Evolutionary conservation across 2,888 invertebrate species (phyloP), one percentile per base, ranked within the genome.

Genomic region (Falcaria lacertinaria): DNA sequence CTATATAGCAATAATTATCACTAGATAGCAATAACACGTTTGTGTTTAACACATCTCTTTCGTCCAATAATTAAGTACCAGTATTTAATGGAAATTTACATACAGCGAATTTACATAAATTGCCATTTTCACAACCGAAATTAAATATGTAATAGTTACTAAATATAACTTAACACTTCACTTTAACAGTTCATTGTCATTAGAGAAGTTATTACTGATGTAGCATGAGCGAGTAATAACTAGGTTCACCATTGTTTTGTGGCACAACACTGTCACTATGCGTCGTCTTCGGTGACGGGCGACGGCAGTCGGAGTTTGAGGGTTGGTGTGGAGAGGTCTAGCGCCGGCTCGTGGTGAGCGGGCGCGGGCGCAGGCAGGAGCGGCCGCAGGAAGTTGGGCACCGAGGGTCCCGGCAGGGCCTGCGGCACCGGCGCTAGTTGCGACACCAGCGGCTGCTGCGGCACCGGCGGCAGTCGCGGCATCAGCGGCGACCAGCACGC

Each of bases 111-210:
- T 81, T 81, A 87, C 76, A 82, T 79, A 85, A 85, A 87, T 88
- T 88, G 88, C 88, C 80, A 86, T 86, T 83, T 85, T 89, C 89
- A 89, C 89, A 89, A 89, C 89, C 89, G 83, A 89, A 89, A 89
- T 88, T 86, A 89, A 89, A 89, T 87, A 86, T 83, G 77, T 80
- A 76, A 65, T 78, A 79, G 75, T 77, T 81, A 74, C 78, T 80
- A 80, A 75, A 14, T 36, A 22, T 36, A 36, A 36, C 36, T 36
- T 36, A 36, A 36, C 36, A 64, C 67, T 71, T 77, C 80, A 84
- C 84, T 78, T 80, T 81, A 85, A 84, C 76, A 82, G 76, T 74
- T 77, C 67, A 68, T 62, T 54, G 73, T 64, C 69, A 58, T 48
- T 47, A 54, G 60, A 57, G 63, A 70, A 74, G 74, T 68, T 78